Evolutionary conservation across 1,140 invertebrate species (phyloP), one percentile per base, ranked within the genome.

Genomic region (Cephus cinctus): DNA sequence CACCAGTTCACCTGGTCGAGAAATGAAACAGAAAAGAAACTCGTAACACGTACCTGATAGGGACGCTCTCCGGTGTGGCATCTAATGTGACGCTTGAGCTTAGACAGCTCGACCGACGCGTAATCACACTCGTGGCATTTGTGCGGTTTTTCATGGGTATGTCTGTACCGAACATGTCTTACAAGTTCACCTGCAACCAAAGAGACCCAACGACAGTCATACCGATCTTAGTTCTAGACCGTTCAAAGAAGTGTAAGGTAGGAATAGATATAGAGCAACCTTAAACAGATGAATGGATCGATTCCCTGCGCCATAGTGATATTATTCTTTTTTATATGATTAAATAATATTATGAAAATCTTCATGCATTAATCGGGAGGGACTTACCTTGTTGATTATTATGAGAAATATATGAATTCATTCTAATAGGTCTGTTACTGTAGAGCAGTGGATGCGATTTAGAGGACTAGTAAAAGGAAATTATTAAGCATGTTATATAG

Each of bases 61-160:
- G 88, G 87, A 38, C 87, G 76, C 71, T 89, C 90, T 42, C 88
- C 92, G 1, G 92, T 96, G 67, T 98, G 94, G 68, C 92, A 95
- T 19, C 94, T 83, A 66, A 96, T 93, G 65, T 98, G 95, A 31
- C 94, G 78, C 45, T 94, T 92, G 21, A 97, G 69, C 79, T 97
- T 97, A 35, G 91, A 94, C 39, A 96, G 71, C 73, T 97, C 94
- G 1, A 97, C 94, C 50, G 91, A 94, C 0, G 93, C 91, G 74
- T 97, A 98, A 71, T 95, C 91, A 76, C 94, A 98, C 65, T 96
- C 91, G 0, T 87, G 83, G 72, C 94, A 98, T 71, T 92, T 92
- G 67, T 98, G 94, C 1, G 94, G 93, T 70, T 96, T 97, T 75
- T 96, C 94, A 70, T 94, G 91, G 0, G 94, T 97, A 67, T 98